phyloP scores from a whole-genome alignment of 2,888 invertebrate genomes.

The Parnassius mnemosyne region DNA sequence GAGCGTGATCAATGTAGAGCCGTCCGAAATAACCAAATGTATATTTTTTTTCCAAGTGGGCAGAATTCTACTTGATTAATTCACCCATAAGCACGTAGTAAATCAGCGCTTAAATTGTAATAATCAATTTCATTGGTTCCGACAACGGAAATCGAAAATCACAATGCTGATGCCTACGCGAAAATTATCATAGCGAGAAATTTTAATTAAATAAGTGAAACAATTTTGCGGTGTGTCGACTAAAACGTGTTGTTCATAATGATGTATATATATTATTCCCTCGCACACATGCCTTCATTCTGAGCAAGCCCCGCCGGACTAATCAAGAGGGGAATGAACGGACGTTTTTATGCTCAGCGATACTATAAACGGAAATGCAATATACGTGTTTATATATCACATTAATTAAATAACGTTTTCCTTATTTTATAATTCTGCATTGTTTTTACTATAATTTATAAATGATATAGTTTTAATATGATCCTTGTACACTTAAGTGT shows the following conservation, averaged over 20 bases:
- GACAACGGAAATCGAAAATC: no score
- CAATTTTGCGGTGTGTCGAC: neutral
- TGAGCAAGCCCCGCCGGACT: conserved; percentile 1
- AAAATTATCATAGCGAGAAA: neutral
- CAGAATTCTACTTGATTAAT: no score
- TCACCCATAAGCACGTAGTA: no score
- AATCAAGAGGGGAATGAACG: conserved; percentile 9
- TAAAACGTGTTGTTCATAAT: neutral
- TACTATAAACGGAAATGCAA: conserved; percentile 9
- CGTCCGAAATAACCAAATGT: no score
- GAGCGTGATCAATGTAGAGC: no score
- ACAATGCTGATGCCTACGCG: no score
- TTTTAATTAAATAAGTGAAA: neutral
- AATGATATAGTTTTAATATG: neutral
- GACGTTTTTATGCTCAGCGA: conserved; percentile 5
- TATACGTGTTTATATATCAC: neutral
- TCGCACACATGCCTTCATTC: conserved; percentile 4
- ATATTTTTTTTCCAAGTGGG: no score
- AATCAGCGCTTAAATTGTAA: no score
- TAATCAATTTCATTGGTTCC: no score
- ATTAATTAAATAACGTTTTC: neutral
- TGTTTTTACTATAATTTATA: neutral
- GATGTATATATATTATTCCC: neutral
- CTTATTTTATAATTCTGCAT: neutral
- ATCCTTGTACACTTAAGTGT: neutral